Evolutionary conservation across 2,888 invertebrate genomes (phyloP).

Genomic region (Calephelis perditalis): DNA sequence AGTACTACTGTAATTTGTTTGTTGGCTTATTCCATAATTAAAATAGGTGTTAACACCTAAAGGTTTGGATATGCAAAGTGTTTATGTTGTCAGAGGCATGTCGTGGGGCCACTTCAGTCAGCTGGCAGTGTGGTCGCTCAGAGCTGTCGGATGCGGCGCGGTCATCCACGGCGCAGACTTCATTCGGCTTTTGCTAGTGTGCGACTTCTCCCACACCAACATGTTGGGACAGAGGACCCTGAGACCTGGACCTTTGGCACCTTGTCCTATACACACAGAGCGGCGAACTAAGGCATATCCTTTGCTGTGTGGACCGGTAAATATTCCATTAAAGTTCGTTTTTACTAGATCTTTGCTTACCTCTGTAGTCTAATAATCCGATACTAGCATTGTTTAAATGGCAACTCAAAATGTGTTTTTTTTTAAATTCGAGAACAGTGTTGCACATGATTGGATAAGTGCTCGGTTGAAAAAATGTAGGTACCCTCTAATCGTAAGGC

Average conservation of each 20-base stretch:
- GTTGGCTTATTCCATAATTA: too few relatives aligned
- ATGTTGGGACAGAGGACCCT: conserved; percentile 65
- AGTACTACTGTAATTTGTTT: too few relatives aligned
- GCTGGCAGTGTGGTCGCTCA: conserved; percentile 60
- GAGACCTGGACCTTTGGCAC: conserved; percentile 40
- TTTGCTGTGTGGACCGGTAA: conserved; percentile 54
- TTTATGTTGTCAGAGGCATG: conserved; percentile 40
- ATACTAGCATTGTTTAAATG: too few relatives aligned
- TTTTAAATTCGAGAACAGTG: too few relatives aligned
- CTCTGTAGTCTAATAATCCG: too few relatives aligned
- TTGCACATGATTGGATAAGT: too few relatives aligned
- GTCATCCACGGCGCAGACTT: conserved; percentile 47
- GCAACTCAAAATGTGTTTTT: too few relatives aligned
- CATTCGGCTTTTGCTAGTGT: conserved; percentile 54
- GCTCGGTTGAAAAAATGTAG: too few relatives aligned
- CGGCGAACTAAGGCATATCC: conserved; percentile 44
- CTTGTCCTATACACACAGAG: conserved; percentile 49
- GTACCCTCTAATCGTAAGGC: too few relatives aligned
- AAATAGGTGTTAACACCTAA: too few relatives aligned
- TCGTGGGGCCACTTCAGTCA: conserved; percentile 71
- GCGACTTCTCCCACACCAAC: conserved; percentile 71
- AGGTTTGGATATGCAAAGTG: too few relatives aligned
- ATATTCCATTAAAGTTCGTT: conserved; percentile 16
- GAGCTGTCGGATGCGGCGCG: conserved; percentile 63
- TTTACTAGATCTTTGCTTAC: too few relatives aligned